Evolutionary conservation across 2,113 vertebrate genomes (phyloP), one percentile per base, ranked within the genome.

Genomic region (Leptosomus discolor): DNA sequence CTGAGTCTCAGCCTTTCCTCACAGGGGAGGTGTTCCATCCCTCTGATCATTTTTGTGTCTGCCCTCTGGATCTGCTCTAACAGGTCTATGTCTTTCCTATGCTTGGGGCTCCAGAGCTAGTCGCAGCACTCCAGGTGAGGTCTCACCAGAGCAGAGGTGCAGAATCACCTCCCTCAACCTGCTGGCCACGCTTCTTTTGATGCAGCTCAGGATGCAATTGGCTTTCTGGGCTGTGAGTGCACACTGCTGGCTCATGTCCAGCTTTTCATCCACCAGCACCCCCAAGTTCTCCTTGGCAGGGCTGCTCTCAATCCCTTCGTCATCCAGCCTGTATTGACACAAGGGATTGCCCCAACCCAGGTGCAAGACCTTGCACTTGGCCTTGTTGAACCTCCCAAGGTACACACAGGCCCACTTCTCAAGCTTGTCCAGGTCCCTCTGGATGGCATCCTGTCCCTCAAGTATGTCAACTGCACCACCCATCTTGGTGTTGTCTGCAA

Each of bases 301-400:
- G 27, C 23, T 83, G 4, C 6, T 69, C 17, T 78, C 46, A 24
- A 32, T 65, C 16, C 2, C 0, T n/a, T 85, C 5, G 11, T 43
- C 12, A 27, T 2, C 0, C 20, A 46, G 34, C 7, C 15, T 41
- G 11, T 46, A 22, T 4, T 67, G 9, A 51, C 65, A 24, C 2
- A 5, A 3, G 53, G 12, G 16, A 3, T 90, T 69, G 32, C 2
- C 4, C 15, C 1, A 3, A 1, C 18, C 32, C 32, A 53, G 11
- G 7, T 48, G 6, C 6, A 53, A 24, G 6, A 36, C 5, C 8
- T 34, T 80, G 23, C 15, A 51, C 7, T 50, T 84, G 43, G 10
- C 22, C 51, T 53, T 53, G 24, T 27, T 53, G 24, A 53, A 27
- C 51, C 26, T 69, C 54, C 10, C 65, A 26, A 56, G 21, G 8